Conservation (phyloP, 1,140 invertebrate genomes). For the Bactericera cockerelli region DNA sequence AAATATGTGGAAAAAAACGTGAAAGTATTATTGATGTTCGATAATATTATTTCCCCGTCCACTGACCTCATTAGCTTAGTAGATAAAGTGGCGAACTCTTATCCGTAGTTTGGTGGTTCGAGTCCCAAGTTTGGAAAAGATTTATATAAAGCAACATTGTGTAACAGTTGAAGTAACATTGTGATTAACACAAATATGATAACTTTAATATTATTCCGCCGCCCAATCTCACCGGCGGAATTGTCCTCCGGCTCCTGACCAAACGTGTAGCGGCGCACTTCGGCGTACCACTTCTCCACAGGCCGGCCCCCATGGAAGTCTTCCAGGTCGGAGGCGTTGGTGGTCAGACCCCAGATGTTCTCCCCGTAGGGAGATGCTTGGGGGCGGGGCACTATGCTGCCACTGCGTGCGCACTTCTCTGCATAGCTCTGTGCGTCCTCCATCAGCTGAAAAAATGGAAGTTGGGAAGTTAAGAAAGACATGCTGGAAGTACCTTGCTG, state of each 20-base stretch:
- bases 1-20: too few species aligned
- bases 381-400: not conserved
- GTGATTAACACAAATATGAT: too few species aligned
- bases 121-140: too few species aligned
- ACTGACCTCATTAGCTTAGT: too few species aligned
- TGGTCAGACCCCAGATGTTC: constrained; percentile 34
- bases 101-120: too few species aligned
- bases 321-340: constrained; percentile 47
- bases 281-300: constrained; percentile 55
- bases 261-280: constrained; percentile 40
- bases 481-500: constrained; percentile 48
- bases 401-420: constrained; percentile 61
- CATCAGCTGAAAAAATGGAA: not conserved
- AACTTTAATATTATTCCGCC: too few species aligned
- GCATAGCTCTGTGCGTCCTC: not conserved
- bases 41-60: too few species aligned
- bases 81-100: too few species aligned
- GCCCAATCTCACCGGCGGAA: constrained; percentile 45
- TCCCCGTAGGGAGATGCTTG: constrained; percentile 1
- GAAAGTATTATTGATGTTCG: too few species aligned
- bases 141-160: too few species aligned
- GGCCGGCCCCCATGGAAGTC: constrained; percentile 46
- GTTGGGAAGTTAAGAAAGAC: too few species aligned
- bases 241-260: constrained; percentile 45
- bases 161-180: too few species aligned